A percentile compares a stretch with the other conserved stretches of the same genome.
These are phyloP conservation scores for Chunga burmeisteri DNA, from an alignment of 2,113 vertebrate genomes.

Conservation along the genomic window DNA sequence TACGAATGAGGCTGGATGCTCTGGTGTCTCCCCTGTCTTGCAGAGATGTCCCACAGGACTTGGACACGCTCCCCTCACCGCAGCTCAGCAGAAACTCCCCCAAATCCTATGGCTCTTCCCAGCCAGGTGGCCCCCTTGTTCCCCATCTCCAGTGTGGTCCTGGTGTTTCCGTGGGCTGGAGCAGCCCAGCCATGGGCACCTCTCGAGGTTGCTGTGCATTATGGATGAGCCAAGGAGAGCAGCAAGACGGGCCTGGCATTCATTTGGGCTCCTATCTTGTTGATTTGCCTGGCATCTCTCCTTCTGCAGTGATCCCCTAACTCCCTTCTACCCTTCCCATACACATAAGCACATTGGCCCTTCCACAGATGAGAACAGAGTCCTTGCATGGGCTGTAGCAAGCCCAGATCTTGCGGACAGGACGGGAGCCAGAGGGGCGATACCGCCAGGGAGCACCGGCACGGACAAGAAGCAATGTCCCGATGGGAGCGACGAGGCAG, in stretches of 20 bases:
- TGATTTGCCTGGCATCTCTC: not conserved
- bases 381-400: not conserved
- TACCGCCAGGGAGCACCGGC: not conserved
- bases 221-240: not conserved
- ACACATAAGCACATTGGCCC: not conserved
- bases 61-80: fast-evolving
- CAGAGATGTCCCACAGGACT: not conserved
- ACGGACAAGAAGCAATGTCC: not conserved
- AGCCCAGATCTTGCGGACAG: not conserved
- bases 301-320: not conserved
- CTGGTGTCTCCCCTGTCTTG: not conserved
- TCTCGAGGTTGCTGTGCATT: not conserved
- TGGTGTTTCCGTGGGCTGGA: not conserved
- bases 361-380: not conserved
- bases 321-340: not conserved
- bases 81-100: not conserved
- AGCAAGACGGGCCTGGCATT: not conserved
- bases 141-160: fast-evolving
- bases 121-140: fast-evolving
- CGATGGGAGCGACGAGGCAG: not conserved
- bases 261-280: not conserved
- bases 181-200: not conserved
- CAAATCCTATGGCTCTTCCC: not conserved
- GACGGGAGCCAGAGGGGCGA: too few relatives aligned
- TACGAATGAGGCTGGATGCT: fast-evolving